Evolutionary conservation across 92 coral and sea anemone genomes (phyloP).

Genomic region (Plumapathes pennacea): DNA sequence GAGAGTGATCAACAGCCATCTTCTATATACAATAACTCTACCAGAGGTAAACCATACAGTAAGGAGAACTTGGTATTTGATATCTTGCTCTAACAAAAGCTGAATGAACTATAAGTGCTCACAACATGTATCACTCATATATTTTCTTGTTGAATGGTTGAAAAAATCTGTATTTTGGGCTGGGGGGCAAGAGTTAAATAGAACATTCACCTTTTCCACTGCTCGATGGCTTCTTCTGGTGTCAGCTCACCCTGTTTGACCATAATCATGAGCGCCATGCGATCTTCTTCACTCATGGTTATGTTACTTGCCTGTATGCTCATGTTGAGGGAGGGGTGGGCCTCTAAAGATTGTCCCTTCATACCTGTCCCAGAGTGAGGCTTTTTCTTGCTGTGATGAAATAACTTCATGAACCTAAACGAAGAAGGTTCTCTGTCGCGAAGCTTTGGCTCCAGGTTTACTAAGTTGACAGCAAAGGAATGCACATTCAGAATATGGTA

Average conservation of each 20-base stretch:
- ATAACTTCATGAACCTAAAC: conserved; percentile 43
- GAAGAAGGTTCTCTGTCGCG: conserved; percentile 61
- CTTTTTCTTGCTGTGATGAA: conserved; percentile 43
- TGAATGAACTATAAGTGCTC: too few relatives aligned
- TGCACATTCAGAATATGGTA: too few relatives aligned
- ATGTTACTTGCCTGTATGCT: conserved; percentile 29
- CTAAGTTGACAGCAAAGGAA: conserved; percentile 2
- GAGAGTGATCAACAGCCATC: too few relatives aligned
- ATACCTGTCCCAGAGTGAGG: conserved; percentile 2
- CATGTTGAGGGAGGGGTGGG: conserved; percentile 1
- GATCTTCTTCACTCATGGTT: conserved; percentile 92
- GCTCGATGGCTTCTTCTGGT: conserved; percentile 92
- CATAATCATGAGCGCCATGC: conserved; percentile 86
- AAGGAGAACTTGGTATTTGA: too few relatives aligned
- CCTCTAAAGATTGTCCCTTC: conserved; percentile 19
- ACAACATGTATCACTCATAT: too few relatives aligned
- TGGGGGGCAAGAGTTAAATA: too few relatives aligned
- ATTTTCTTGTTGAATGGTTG: too few relatives aligned
- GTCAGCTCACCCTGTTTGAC: conserved; percentile 96
- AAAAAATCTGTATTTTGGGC: too few relatives aligned
- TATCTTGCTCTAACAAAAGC: too few relatives aligned
- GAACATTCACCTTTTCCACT: conserved; percentile 56
- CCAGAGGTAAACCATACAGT: too few relatives aligned
- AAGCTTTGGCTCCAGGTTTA: conserved; percentile 20
- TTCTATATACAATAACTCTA: too few relatives aligned